Percentiles rank a stretch among this genome's conserved stretches.
Evolutionary conservation across 2,797 vertebrate genomes (phyloP).

Genomic region (Oryzias sinensis): DNA sequence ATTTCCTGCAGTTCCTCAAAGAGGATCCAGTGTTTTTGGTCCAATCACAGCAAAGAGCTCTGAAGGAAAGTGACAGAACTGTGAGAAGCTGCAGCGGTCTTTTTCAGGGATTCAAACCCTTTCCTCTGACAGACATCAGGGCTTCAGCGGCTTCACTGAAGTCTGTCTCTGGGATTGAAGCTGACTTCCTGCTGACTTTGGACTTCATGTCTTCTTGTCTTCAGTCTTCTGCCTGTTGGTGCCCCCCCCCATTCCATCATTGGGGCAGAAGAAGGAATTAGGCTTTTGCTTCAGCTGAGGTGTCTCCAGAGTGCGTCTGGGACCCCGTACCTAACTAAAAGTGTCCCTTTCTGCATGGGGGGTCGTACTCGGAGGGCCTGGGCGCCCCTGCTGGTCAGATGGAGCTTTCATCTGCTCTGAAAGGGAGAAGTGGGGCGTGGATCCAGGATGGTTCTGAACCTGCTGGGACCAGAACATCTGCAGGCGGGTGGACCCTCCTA

Average conservation of each 20-base stretch:
- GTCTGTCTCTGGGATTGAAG: no score
- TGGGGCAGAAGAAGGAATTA: slow-evolving; percentile 35
- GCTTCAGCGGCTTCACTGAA: no score
- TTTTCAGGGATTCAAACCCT: no score
- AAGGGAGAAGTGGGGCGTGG: slow-evolving; percentile 44
- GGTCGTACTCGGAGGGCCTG: neutral
- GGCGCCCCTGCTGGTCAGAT: slow-evolving; percentile 33
- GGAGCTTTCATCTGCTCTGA: slow-evolving; percentile 23
- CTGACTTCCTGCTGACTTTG: no score
- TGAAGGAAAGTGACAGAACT: no score
- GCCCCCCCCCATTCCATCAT: slow-evolving; percentile 23
- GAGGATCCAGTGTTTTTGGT: no score
- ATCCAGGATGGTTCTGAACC: slow-evolving; percentile 25
- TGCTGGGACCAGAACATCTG: slow-evolving; percentile 24
- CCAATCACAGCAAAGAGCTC: no score
- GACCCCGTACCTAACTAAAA: neutral
- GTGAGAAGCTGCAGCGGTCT: no score
- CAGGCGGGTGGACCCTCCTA: slow-evolving; percentile 19
- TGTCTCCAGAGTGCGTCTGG: slow-evolving; percentile 3
- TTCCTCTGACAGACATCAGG: no score
- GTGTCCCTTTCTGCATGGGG: neutral
- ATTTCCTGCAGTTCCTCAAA: no score
- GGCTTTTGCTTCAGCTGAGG: slow-evolving; percentile 25
- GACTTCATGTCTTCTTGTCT: neutral
- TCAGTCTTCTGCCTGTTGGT: slow-evolving; percentile 8